phyloP scores from a whole-genome alignment of 1,140 invertebrate species.

The Chlorops oryzae region DNA sequence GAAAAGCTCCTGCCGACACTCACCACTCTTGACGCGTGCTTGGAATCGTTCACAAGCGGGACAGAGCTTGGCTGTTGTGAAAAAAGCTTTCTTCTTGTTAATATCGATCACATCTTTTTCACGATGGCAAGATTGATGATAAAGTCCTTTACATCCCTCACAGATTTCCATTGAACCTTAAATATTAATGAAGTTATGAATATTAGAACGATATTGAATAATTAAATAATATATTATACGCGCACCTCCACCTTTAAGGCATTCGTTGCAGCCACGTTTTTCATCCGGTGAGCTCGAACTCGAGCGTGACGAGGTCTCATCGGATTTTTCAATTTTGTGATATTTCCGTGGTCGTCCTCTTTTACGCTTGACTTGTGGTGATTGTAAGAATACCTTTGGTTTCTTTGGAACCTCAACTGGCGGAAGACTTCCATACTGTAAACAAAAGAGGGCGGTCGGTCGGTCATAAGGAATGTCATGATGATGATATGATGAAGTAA shows the following conservation, averaged over 20 bases:
- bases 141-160: constrained; percentile 13
- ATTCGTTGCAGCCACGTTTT: constrained; percentile 18
- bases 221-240: background rate
- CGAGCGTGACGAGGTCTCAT: constrained; percentile 14
- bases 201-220: background rate
- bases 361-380: constrained; percentile 13
- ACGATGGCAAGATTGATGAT: constrained; percentile 14
- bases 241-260: constrained; percentile 8
- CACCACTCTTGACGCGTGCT: too few species aligned
- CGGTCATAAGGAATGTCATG: too few species aligned
- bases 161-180: constrained; percentile 11
- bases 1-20: too few species aligned
- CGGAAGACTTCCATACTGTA: constrained; percentile 4
- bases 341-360: constrained; percentile 7
- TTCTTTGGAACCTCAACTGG: constrained; percentile 6
- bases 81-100: background rate
- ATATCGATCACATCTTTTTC: constrained; percentile 2
- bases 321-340: constrained; percentile 8
- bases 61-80: constrained; percentile 5
- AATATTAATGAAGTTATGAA: background rate
- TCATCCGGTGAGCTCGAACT: constrained; percentile 17
- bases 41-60: constrained; percentile 10
- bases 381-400: constrained; percentile 10
- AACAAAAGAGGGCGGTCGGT: too few species aligned
- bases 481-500: too few species aligned